Evolutionary conservation across 2,888 invertebrate species (phyloP).

Genomic region (Plebejus anna): DNA sequence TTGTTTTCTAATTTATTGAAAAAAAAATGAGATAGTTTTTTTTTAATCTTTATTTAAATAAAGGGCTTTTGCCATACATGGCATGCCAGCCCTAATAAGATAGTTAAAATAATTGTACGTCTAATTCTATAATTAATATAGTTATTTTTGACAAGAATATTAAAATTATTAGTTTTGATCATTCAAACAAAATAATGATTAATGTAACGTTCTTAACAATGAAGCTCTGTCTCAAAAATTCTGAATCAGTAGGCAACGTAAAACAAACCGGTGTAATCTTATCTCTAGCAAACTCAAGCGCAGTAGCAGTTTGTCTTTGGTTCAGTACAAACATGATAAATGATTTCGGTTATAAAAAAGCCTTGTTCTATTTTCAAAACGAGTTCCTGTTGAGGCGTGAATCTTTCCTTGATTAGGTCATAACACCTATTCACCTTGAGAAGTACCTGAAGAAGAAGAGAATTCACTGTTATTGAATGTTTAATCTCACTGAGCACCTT

Average conservation of each 20-base stretch:
- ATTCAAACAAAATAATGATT: conserved; percentile 40
- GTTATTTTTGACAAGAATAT: neutral
- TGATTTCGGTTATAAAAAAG: conserved; percentile 75
- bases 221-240: conserved; percentile 71
- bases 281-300: conserved; percentile 75
- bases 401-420: conserved; percentile 70
- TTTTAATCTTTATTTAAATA: no score
- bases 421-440: conserved; percentile 79
- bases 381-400: conserved; percentile 72
- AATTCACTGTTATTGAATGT: conserved; percentile 58
- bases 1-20: no score
- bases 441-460: conserved; percentile 79
- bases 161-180: neutral
- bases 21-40: no score
- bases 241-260: conserved; percentile 72
- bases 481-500: conserved; percentile 30
- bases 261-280: conserved; percentile 75
- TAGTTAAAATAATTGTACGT: neutral
- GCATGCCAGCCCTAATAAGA: no score
- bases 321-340: conserved; percentile 77
- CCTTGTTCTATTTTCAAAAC: conserved; percentile 71
- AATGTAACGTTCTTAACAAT: conserved; percentile 61
- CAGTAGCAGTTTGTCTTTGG: conserved; percentile 78
- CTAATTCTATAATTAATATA: neutral
- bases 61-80: no score